Base-by-base conservation (phyloP, 2,113 vertebrate genomes). In the Loxodonta africana region DNA sequence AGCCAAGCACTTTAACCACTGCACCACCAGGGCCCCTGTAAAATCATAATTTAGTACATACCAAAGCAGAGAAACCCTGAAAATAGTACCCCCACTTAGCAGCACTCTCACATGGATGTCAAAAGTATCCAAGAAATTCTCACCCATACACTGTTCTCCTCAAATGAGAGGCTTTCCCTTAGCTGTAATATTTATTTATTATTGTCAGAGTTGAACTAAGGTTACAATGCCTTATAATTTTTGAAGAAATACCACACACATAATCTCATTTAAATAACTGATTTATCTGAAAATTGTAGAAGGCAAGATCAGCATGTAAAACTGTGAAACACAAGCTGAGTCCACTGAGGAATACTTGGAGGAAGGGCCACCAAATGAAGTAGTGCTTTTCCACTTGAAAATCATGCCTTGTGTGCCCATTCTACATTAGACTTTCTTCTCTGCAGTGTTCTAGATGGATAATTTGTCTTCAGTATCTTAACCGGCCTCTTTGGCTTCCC, bases 71-170 rank as follows among this genome's bases (percentile, higher is more conserved):
- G n/a, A 83, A 30, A 63, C 8, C 37, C 21, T 88, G 62, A 63
- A 83, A 69, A 83, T 48, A 82, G 20, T 8, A 26, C 15, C 41
- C 1, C 23, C 14, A 48, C 2, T 51, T 23, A 48, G 67, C 12
- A 51, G 37, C 28, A 69, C 4, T 93, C 71, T 82, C 74, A 73
- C n/a, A 91, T 23, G 48, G 48, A 94, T 76, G 23, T 62, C 41
- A 90, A 92, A 94, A 41, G 83, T 28, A 76, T 76, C 18, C n/a
- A 91, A 91, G 65, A 77, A 28, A 88, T 88, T 84, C 14, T 82
- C 67, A 91, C 17, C 25, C 51, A 48, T 17, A 33, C 26, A 63
- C 2, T 28, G 37, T 9, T 25, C 12, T 1, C 81, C 51, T 91
- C 23, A 76, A 84, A 60, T n/a, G 8, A 87, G 15, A 74, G 48